A percentile compares a stretch with the other conserved stretches of the same genome.
Conservation (phyloP, 2,113 vertebrate species). For the Taurulus bubalis region DNA sequence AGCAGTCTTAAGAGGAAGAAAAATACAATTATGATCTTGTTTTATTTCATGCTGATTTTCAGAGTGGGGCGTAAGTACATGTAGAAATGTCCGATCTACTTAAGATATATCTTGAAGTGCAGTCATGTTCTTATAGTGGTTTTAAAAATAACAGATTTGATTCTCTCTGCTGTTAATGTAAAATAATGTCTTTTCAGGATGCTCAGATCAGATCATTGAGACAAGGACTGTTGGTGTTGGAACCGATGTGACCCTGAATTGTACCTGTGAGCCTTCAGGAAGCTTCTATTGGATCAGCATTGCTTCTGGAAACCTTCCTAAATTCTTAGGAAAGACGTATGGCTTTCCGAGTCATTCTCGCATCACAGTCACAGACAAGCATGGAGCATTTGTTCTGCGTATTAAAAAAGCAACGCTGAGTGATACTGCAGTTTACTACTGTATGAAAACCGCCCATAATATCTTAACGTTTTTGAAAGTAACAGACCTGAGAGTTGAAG, state of each 20-base stretch:
- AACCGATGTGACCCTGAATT: slow-evolving; percentile 34
- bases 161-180: background rate
- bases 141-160: background rate
- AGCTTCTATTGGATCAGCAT: slow-evolving; percentile 50
- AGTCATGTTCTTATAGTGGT: background rate
- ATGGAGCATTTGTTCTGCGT: slow-evolving; percentile 4
- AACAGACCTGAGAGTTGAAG: slow-evolving; percentile 47
- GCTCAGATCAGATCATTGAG: background rate
- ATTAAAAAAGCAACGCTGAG: slow-evolving; percentile 5
- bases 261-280: background rate
- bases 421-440: slow-evolving; percentile 63
- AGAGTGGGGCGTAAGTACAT: slow-evolving; percentile 44
- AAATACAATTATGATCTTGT: slow-evolving; percentile 33
- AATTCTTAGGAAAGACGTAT: slow-evolving; percentile 15
- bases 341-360: accelerated
- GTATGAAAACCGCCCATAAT: background rate
- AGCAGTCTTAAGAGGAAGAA: background rate
- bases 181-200: slow-evolving; percentile 33
- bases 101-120: background rate
- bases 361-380: background rate
- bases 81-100: background rate
- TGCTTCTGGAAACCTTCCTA: slow-evolving; percentile 28
- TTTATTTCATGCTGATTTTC: slow-evolving; percentile 40
- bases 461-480: background rate
- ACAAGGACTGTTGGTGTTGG: slow-evolving; percentile 25